phyloP scores from a whole-genome alignment of 2,797 vertebrate genomes.

The Leucoraja ocellata region DNA sequence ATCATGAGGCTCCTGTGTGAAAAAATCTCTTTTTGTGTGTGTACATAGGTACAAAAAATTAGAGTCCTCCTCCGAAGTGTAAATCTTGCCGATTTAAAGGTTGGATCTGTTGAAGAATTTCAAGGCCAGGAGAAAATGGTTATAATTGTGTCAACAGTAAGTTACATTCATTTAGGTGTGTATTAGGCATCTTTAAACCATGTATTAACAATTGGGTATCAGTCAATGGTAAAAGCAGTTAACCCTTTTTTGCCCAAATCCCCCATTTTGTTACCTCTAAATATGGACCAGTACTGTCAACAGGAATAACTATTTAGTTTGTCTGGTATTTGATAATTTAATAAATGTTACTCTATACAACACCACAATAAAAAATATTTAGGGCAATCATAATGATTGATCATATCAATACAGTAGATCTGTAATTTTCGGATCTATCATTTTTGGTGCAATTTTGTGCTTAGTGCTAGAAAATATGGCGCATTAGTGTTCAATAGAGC shows the following conservation, averaged over 20 bases:
- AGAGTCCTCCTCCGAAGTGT: conserved; percentile 69
- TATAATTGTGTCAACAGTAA: conserved; percentile 81
- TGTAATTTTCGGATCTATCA: background rate
- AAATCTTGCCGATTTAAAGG: conserved; percentile 78
- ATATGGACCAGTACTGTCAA: background rate
- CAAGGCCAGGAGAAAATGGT: conserved; percentile 83
- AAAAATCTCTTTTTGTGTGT: background rate
- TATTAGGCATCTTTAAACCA: background rate
- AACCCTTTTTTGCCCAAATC: background rate
- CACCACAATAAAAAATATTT: background rate
- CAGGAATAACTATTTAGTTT: background rate
- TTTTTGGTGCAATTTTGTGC: background rate
- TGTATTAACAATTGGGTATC: background rate
- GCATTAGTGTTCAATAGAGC: too few relatives aligned
- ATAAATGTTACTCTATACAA: background rate
- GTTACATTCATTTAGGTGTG: conserved; percentile 37
- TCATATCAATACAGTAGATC: background rate
- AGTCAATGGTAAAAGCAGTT: background rate
- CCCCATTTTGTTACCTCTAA: background rate
- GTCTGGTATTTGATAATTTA: background rate
- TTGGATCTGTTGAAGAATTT: conserved; percentile 94
- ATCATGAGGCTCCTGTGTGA: too few relatives aligned
- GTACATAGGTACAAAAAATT: conserved; percentile 80
- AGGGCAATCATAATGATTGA: background rate
- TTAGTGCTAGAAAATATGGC: too few relatives aligned